Evolutionary conservation across 2,113 vertebrate genomes (phyloP).

Genomic region (Arenaria interpres): DNA sequence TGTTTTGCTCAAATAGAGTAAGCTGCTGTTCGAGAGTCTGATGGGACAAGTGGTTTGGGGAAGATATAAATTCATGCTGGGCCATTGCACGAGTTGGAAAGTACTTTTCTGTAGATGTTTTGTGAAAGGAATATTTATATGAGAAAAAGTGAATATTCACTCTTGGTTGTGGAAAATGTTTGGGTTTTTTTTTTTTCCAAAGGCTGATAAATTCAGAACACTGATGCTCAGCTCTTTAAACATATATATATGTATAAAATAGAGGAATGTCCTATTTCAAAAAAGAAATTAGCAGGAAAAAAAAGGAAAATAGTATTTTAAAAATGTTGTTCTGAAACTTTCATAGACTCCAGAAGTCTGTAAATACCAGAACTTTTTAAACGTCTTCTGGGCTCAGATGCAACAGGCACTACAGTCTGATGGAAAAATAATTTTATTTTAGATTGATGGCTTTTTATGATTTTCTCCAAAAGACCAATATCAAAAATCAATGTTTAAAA

Average conservation of each 20-base stretch:
- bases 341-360: neutral
- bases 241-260: neutral
- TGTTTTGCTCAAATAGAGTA: neutral
- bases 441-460: neutral
- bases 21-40: neutral
- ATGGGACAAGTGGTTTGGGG: constrained; percentile 13
- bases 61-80: neutral
- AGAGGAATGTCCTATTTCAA: neutral
- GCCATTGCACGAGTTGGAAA: neutral
- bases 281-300: neutral
- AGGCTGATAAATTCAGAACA: neutral
- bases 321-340: neutral
- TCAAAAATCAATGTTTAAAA: neutral
- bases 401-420: neutral
- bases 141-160: constrained; percentile 11
- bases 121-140: neutral
- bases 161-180: neutral
- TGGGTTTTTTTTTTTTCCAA: neutral
- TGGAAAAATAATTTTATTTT: neutral
- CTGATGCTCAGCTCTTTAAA: neutral
- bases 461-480: neutral
- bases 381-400: neutral
- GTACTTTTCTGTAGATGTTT: neutral
- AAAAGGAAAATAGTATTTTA: neutral
- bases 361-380: constrained; percentile 1